phyloP scores from a whole-genome alignment of 1,140 invertebrate species.

The Bombus ignitus region DNA sequence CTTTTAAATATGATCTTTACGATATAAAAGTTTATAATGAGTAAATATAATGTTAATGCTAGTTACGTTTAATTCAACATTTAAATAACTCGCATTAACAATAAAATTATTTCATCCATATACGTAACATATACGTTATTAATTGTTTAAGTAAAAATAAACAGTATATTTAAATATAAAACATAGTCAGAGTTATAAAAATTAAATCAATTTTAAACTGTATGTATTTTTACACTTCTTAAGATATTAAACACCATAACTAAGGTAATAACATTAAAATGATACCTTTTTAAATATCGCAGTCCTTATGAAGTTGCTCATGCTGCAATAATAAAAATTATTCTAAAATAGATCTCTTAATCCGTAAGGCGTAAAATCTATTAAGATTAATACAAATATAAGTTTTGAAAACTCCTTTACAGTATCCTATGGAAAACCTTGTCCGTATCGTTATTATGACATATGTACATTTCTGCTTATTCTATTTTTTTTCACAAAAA shows the following conservation, averaged over 20 bases:
- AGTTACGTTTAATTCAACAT: background rate
- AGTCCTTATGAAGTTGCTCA: conserved; percentile 46
- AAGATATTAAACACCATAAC: background rate
- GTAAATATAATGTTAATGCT: background rate
- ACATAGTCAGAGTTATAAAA: background rate
- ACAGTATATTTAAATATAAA: background rate
- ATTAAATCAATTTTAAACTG: background rate
- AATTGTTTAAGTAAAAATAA: background rate
- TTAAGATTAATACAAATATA: background rate
- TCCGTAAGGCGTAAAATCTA: background rate
- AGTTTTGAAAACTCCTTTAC: background rate
- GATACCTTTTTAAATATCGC: conserved; percentile 54
- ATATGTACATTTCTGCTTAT: background rate
- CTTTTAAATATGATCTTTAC: background rate
- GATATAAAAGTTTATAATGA: background rate
- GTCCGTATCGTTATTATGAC: background rate
- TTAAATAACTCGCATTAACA: background rate
- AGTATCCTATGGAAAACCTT: background rate
- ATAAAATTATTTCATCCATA: background rate
- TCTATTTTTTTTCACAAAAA: background rate
- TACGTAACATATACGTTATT: background rate
- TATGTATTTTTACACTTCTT: background rate
- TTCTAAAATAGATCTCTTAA: background rate
- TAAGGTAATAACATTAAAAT: background rate
- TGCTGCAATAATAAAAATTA: conserved; percentile 31